Evolutionary conservation across 2,113 vertebrate species (phyloP).

Genomic region (Microcebus griseorufus): DNA sequence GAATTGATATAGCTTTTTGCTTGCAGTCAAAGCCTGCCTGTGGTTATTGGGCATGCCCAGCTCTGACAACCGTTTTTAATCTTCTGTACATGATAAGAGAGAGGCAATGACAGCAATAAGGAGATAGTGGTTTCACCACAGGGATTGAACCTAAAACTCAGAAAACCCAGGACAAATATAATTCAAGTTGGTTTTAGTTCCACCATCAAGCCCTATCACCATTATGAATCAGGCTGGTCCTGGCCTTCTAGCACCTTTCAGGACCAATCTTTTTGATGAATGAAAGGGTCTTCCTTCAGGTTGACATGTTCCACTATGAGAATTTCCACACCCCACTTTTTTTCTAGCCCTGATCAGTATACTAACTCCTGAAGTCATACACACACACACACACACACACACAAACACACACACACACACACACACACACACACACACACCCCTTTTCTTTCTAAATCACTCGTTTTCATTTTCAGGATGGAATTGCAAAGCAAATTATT

Average conservation of each 20-base stretch:
- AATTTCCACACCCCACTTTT: background rate
- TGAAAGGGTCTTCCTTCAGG: background rate
- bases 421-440: background rate
- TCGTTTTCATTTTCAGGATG: background rate
- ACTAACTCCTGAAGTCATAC: background rate
- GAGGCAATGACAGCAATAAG: background rate
- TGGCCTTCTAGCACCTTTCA: background rate
- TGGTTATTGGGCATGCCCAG: constrained; percentile 51
- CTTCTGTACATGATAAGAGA: constrained; percentile 43
- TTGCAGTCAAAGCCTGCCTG: constrained; percentile 59
- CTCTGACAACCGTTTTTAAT: constrained; percentile 66
- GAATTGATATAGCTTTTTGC: constrained; percentile 40
- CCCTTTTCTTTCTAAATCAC: background rate
- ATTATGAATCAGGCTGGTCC: background rate
- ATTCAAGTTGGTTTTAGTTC: constrained; percentile 34
- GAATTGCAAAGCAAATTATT: background rate
- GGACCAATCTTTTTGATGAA: background rate
- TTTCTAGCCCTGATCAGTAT: background rate
- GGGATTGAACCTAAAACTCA: background rate
- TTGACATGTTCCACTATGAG: background rate
- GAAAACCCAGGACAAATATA: constrained; percentile 23
- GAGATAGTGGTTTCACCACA: constrained; percentile 37
- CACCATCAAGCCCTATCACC: background rate
- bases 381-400: background rate
- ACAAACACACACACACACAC: background rate